A percentile compares a stretch with the other conserved stretches of the same genome.
Evolutionary conservation across 2,113 vertebrate species (phyloP).

Genomic region (Petroica traversi): DNA sequence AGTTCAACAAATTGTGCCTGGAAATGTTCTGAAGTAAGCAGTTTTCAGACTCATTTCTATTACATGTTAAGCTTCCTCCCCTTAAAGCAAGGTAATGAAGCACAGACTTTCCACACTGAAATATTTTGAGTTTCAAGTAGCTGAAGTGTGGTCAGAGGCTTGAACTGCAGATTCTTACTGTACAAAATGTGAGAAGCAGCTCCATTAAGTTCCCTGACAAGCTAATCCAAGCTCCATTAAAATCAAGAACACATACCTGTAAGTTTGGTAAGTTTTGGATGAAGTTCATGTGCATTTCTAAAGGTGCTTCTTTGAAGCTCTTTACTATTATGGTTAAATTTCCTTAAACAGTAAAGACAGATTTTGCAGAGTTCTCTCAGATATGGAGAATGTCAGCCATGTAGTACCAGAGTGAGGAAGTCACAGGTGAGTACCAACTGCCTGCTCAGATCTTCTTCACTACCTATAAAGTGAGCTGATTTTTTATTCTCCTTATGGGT

Average conservation of each 20-base stretch:
- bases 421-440: neutral
- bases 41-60: slow-evolving; percentile 11
- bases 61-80: neutral
- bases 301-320: neutral
- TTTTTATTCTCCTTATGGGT: neutral
- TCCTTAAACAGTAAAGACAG: neutral
- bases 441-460: neutral
- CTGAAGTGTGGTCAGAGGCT: neutral
- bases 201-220: neutral
- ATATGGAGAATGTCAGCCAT: neutral
- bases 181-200: neutral
- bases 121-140: slow-evolving; percentile 1
- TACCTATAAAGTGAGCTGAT: neutral
- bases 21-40: slow-evolving; percentile 30
- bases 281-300: neutral
- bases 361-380: neutral
- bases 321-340: neutral
- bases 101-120: neutral
- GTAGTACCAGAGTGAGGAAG: neutral
- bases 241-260: neutral
- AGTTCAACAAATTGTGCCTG: neutral
- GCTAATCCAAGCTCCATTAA: neutral
- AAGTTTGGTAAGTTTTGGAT: neutral
- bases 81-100: slow-evolving; percentile 1
- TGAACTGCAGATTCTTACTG: neutral